phyloP scores from a whole-genome alignment of 2,113 vertebrate species.

The Orycteropus afer region DNA sequence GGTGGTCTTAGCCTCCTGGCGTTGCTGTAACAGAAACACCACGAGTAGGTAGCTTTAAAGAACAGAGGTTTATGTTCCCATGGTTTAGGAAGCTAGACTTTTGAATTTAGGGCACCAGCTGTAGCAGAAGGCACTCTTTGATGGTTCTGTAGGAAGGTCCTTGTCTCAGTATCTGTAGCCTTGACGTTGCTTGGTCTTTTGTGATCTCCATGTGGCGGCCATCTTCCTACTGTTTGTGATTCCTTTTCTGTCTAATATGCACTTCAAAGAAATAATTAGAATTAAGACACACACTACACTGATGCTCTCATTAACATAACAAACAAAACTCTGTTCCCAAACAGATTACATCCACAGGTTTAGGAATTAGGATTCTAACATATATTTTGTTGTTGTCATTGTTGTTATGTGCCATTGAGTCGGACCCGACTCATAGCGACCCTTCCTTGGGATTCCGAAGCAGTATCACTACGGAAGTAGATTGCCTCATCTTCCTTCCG shows the following conservation, averaged over 20 bases:
- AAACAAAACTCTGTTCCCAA: background rate
- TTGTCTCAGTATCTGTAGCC: background rate
- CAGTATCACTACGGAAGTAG: too few species aligned
- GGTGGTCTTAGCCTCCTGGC: too few species aligned
- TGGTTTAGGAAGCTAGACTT: background rate
- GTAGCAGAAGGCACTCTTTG: background rate
- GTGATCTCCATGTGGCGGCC: background rate
- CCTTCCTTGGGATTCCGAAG: too few species aligned
- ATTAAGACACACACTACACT: background rate
- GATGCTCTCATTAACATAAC: background rate
- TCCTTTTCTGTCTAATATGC: background rate
- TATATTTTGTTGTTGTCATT: too few species aligned
- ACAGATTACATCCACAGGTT: background rate
- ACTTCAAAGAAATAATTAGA: background rate
- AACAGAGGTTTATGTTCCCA: background rate
- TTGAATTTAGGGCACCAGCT: background rate
- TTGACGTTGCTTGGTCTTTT: background rate
- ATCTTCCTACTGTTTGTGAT: background rate
- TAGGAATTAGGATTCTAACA: too few species aligned
- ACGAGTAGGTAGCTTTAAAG: too few species aligned
- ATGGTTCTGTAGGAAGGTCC: background rate
- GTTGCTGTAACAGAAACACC: too few species aligned
- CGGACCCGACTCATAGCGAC: too few species aligned
- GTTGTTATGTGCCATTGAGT: too few species aligned
- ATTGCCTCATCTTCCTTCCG: too few species aligned